Conservation (phyloP, 2,888 invertebrate genomes). For the Chesias legatella region DNA sequence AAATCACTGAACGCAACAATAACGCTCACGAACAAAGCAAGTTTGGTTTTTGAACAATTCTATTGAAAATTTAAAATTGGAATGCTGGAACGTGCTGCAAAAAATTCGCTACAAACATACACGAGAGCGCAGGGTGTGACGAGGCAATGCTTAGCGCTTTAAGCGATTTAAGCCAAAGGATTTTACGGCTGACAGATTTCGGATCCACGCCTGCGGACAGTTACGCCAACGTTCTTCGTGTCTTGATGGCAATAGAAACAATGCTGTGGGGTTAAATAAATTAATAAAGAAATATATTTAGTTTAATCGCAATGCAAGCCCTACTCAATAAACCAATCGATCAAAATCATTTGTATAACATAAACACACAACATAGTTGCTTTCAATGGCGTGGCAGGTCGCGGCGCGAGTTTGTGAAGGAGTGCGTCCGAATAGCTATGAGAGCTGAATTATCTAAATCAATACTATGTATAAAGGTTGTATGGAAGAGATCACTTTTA, state of each 20-base stretch:
- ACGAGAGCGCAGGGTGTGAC: slow-evolving; percentile 44
- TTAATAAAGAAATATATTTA: too few species aligned
- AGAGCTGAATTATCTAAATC: too few species aligned
- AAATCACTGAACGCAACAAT: slow-evolving; percentile 4
- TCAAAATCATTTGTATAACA: too few species aligned
- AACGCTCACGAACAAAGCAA: slow-evolving; percentile 9
- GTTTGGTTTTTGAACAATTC: slow-evolving; percentile 23
- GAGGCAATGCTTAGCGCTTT: slow-evolving; percentile 67
- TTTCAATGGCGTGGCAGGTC: too few species aligned
- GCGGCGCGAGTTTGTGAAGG: too few species aligned
- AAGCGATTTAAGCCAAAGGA: slow-evolving; percentile 79
- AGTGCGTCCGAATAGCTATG: too few species aligned
- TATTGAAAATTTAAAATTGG: slow-evolving; percentile 46
- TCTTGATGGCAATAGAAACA: slow-evolving; percentile 24
- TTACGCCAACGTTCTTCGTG: slow-evolving; percentile 45
- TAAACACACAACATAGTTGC: too few species aligned
- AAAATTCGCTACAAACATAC: slow-evolving; percentile 32
- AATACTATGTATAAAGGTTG: too few species aligned
- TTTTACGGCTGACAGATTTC: slow-evolving; percentile 73
- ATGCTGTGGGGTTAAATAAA: too few species aligned
- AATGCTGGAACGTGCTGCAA: slow-evolving; percentile 49
- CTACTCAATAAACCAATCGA: too few species aligned
- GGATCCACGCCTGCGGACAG: slow-evolving; percentile 67
- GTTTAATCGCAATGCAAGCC: too few species aligned
- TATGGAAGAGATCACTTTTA: too few species aligned